Percentiles rank a stretch among this genome's conserved stretches.
Conservation (phyloP, 1,140 invertebrate genomes). For the Drosophila melanica region DNA sequence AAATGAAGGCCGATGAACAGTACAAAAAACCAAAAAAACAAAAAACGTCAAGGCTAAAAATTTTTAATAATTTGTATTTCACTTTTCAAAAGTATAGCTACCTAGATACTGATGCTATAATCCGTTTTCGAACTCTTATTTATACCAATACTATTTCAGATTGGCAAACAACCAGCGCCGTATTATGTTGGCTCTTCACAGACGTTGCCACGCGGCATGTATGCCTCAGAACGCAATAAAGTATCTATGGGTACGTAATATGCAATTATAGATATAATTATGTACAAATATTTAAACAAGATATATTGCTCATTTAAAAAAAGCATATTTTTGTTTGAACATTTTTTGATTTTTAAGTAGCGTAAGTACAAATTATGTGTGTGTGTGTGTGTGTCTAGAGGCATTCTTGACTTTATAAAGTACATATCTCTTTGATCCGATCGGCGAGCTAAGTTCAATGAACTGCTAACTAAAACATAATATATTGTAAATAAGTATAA, state of each 20-base stretch:
- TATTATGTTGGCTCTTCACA: conserved; percentile 85
- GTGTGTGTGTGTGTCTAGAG: background rate
- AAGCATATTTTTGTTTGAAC: background rate
- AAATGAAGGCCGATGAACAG: conserved; percentile 57
- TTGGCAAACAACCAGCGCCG: conserved; percentile 84
- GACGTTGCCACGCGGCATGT: conserved; percentile 85
- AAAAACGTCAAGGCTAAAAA: conserved; percentile 13
- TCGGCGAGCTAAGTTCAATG: no score
- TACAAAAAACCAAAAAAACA: conserved; percentile 7
- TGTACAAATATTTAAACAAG: background rate
- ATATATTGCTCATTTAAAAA: conserved; percentile 2
- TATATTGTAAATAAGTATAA: no score
- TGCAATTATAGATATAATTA: background rate
- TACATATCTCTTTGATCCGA: no score
- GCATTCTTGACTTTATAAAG: no score
- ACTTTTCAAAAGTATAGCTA: conserved; percentile 5
- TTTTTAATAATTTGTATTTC: background rate
- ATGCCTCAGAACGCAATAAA: conserved; percentile 82
- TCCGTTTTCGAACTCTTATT: background rate
- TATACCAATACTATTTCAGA: conserved; percentile 66
- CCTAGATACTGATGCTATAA: background rate
- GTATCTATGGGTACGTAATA: conserved; percentile 76
- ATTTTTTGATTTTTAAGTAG: background rate
- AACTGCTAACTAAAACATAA: no score
- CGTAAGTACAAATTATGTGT: background rate